Percentiles rank a stretch among this genome's conserved stretches.
These are phyloP conservation scores for Lapara coniferarum DNA, from an alignment of 2,888 invertebrate species.

Conservation along the genomic window DNA sequence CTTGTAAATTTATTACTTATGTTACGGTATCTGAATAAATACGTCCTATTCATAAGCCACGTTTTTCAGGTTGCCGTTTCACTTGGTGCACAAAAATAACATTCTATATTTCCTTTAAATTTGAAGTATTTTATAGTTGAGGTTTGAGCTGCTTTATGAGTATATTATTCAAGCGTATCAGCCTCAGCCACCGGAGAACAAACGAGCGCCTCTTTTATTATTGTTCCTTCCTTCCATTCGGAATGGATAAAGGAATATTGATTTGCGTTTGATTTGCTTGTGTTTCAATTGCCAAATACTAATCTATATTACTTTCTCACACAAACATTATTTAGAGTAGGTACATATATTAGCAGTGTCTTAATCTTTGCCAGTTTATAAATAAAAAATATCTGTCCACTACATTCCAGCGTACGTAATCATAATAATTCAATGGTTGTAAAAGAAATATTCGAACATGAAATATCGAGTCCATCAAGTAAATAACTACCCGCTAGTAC, in stretches of 20 bases:
- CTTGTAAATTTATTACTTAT: constrained; percentile 45
- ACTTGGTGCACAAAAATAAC: constrained; percentile 25
- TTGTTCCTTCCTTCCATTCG: constrained; percentile 43
- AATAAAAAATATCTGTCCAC: background rate
- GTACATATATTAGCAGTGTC: background rate
- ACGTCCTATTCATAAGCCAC: constrained; percentile 32
- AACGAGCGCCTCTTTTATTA: constrained; percentile 49
- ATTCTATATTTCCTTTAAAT: constrained; percentile 17
- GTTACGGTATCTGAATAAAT: constrained; percentile 49
- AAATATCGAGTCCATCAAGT: constrained; percentile 38
- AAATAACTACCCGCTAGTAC: constrained; percentile 21
- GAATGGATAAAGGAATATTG: constrained; percentile 55
- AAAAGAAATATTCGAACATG: constrained; percentile 11
- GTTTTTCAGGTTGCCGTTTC: constrained; percentile 30
- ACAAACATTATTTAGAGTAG: background rate
- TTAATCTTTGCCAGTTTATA: background rate
- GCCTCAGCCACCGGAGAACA: constrained; percentile 20
- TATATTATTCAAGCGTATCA: constrained; percentile 21
- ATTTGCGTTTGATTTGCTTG: constrained; percentile 57
- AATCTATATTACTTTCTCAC: constrained; percentile 39
- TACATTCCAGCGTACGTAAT: background rate
- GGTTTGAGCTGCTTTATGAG: background rate
- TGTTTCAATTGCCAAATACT: constrained; percentile 61
- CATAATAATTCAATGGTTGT: background rate
- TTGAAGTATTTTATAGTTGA: background rate